These are phyloP conservation scores for Eilema depressum DNA, from an alignment of 2,888 invertebrate genomes.

Conservation along the genomic window DNA sequence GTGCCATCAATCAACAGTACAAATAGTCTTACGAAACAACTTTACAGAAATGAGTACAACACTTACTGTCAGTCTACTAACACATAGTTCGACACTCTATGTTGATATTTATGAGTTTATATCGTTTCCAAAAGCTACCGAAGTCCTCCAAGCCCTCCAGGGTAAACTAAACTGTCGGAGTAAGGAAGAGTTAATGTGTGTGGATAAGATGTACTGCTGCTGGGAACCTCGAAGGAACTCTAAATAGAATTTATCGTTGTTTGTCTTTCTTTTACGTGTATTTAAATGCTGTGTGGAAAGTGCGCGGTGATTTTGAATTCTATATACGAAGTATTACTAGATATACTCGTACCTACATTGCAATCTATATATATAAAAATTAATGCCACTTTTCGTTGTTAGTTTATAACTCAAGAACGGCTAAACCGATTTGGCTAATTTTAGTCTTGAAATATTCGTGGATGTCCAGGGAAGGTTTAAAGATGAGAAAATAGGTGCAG, in stretches of 20 bases:
- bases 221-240: neutral
- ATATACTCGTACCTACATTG: too few species aligned
- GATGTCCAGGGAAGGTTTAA: too few species aligned
- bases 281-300: neutral
- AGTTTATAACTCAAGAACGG: too few species aligned
- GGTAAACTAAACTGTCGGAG: slow-evolving; percentile 5
- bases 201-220: neutral
- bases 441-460: too few species aligned
- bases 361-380: too few species aligned
- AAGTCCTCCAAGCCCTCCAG: slow-evolving; percentile 6
- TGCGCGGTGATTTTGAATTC: neutral
- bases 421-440: too few species aligned
- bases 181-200: slow-evolving; percentile 12
- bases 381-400: too few species aligned
- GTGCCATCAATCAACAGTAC: too few species aligned
- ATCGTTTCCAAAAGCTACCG: neutral
- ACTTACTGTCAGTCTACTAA: too few species aligned
- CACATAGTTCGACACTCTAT: neutral
- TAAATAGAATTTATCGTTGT: slow-evolving; percentile 2
- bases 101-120: slow-evolving; percentile 9
- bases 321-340: neutral
- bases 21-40: neutral
- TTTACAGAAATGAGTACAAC: neutral
- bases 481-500: too few species aligned
- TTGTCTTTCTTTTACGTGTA: neutral